Evolutionary conservation across 1,140 invertebrate species (phyloP).

Genomic region (Brachionus calyciflorus): DNA sequence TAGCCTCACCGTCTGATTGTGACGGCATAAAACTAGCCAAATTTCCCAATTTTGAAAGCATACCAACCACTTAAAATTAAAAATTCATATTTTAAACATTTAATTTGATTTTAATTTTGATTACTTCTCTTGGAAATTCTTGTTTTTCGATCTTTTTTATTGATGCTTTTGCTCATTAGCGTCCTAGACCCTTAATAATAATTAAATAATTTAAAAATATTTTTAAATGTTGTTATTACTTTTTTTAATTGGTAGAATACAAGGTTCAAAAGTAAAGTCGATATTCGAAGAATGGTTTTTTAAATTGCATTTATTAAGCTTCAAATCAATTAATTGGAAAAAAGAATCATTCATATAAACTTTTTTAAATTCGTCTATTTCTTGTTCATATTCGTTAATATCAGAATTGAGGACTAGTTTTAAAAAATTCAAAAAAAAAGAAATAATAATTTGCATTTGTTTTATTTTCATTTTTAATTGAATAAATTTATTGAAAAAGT

Average conservation of each 20-base stretch:
- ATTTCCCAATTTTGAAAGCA: not conserved
- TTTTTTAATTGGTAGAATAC: not conserved
- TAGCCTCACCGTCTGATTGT: not conserved
- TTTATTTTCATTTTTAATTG: no score
- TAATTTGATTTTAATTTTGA: not conserved
- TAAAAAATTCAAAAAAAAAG: no score
- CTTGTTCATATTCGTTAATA: no score
- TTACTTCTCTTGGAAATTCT: not conserved
- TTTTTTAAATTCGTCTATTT: no score
- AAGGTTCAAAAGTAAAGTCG: not conserved
- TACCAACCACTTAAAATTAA: constrained; percentile 6
- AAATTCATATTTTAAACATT: not conserved
- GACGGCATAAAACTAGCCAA: not conserved
- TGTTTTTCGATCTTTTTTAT: not conserved
- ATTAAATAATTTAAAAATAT: not conserved
- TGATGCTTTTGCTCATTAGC: not conserved
- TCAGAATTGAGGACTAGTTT: no score
- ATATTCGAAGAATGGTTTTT: no score
- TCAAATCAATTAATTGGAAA: no score
- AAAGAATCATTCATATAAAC: no score
- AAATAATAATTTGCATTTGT: no score
- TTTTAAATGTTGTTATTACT: not conserved
- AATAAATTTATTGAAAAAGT: no score
- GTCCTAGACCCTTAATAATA: not conserved
- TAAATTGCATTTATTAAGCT: no score